phyloP scores from a whole-genome alignment of 2,888 invertebrate species.

The Athetis lepigone region DNA sequence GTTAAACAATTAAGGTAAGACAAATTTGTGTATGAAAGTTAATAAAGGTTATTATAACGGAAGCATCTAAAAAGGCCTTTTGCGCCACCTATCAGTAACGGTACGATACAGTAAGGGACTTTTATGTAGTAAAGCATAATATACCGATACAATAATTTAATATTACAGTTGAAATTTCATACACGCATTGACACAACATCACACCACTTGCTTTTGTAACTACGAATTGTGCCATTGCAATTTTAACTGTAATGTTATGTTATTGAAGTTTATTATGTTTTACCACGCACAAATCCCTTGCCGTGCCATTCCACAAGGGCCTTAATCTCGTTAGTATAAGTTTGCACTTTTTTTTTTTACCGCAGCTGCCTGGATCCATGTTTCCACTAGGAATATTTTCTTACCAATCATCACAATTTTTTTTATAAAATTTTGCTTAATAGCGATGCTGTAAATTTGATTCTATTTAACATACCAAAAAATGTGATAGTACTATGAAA shows the following conservation, averaged over 20 bases:
- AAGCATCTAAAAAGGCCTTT: constrained; percentile 23
- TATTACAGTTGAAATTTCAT: neutral
- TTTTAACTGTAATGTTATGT: neutral
- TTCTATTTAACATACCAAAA: constrained; percentile 35
- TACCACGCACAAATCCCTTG: neutral
- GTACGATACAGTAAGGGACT: neutral
- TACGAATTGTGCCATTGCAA: neutral
- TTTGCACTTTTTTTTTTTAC: constrained; percentile 26
- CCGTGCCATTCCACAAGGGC: neutral
- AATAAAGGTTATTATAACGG: constrained; percentile 37
- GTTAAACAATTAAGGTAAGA: constrained; percentile 30
- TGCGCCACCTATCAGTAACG: neutral
- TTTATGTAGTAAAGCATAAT: neutral
- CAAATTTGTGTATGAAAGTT: constrained; percentile 31
- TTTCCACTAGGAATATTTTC: constrained; percentile 18
- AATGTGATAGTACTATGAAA: constrained; percentile 45
- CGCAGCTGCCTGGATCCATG: constrained; percentile 26
- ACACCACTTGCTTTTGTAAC: no score
- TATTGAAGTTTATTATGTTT: neutral
- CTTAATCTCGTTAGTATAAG: neutral
- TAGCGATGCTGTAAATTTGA: constrained; percentile 2
- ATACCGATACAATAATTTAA: neutral
- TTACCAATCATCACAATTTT: neutral
- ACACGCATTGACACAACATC: neutral
- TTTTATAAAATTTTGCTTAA: neutral